Evolutionary conservation across 2,888 invertebrate species (phyloP).

Genomic region (Apamea anceps): DNA sequence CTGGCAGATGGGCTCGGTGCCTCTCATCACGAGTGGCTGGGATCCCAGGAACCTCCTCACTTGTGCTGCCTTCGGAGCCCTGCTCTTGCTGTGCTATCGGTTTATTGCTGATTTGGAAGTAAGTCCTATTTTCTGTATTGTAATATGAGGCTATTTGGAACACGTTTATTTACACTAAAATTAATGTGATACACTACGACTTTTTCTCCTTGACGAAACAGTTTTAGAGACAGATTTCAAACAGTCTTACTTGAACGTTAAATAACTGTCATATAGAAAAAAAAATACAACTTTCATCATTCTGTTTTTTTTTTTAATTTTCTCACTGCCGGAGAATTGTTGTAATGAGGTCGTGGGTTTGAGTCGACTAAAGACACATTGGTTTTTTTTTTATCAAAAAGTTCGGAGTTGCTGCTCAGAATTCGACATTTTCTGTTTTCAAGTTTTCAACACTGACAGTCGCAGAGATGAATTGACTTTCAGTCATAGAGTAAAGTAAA

Average conservation of each 20-base stretch:
- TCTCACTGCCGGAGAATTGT: neutral
- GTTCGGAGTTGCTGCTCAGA: neutral
- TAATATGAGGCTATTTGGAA: neutral
- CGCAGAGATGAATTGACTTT: neutral
- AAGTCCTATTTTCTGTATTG: slow-evolving; percentile 65
- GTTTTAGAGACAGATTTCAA: neutral
- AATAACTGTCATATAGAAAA: neutral
- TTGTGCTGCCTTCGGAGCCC: slow-evolving; percentile 91
- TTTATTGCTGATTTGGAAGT: slow-evolving; percentile 93
- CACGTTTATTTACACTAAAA: neutral
- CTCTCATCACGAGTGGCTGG: slow-evolving; percentile 92
- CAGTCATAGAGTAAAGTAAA: neutral
- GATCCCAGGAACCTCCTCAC: slow-evolving; percentile 94
- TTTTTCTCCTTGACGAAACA: neutral
- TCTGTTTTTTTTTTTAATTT: neutral
- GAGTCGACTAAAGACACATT: neutral
- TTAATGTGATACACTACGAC: neutral
- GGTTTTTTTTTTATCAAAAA: neutral
- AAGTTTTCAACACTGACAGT: neutral
- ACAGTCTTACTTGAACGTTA: neutral
- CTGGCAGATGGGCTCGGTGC: slow-evolving; percentile 97
- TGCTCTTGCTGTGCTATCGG: slow-evolving; percentile 91
- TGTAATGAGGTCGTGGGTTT: neutral
- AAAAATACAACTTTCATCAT: neutral
- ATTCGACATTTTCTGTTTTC: neutral